phyloP scores from a whole-genome alignment of 2,888 invertebrate species.

The Ctena decussata region DNA sequence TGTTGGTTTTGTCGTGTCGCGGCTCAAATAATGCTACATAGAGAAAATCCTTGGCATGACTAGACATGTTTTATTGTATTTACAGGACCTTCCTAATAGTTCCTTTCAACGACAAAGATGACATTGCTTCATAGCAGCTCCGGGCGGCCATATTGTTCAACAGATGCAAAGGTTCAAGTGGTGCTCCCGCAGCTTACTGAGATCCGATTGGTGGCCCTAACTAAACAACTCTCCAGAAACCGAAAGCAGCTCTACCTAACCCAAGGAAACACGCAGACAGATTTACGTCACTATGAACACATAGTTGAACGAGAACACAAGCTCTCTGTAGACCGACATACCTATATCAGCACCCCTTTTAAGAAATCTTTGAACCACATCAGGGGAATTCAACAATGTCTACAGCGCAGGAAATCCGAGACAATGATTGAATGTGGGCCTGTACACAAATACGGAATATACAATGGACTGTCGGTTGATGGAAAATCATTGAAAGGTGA shows the following conservation, averaged over 20 bases:
- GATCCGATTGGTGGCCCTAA: conserved; percentile 63
- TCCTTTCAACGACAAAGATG: conserved; percentile 31
- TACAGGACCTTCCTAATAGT: too few relatives aligned
- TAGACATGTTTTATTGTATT: too few relatives aligned
- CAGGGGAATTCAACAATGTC: conserved; percentile 66
- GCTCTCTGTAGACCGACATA: conserved; percentile 52
- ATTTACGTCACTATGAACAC: conserved; percentile 44
- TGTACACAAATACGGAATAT: conserved; percentile 62
- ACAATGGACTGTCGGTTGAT: conserved; percentile 66
- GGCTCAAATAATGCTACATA: too few relatives aligned
- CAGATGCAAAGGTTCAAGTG: conserved; percentile 63
- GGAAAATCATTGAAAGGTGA: conserved; percentile 63
- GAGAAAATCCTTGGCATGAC: too few relatives aligned
- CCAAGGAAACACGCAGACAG: conserved; percentile 67
- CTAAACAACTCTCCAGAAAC: conserved; percentile 64
- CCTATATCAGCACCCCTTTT: conserved; percentile 57
- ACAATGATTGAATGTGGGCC: conserved; percentile 45
- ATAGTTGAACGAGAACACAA: conserved; percentile 63
- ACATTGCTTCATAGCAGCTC: conserved; percentile 62
- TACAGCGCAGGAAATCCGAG: conserved; percentile 65
- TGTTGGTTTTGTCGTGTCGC: too few relatives aligned
- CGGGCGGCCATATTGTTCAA: conserved; percentile 60
- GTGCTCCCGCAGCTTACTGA: conserved; percentile 69
- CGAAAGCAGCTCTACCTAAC: conserved; percentile 63
- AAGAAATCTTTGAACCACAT: conserved; percentile 64